A percentile compares a stretch with the other conserved stretches of the same genome.
Evolutionary conservation across 2,797 vertebrate genomes (phyloP).

Genomic region (Trachops cirrhosus): DNA sequence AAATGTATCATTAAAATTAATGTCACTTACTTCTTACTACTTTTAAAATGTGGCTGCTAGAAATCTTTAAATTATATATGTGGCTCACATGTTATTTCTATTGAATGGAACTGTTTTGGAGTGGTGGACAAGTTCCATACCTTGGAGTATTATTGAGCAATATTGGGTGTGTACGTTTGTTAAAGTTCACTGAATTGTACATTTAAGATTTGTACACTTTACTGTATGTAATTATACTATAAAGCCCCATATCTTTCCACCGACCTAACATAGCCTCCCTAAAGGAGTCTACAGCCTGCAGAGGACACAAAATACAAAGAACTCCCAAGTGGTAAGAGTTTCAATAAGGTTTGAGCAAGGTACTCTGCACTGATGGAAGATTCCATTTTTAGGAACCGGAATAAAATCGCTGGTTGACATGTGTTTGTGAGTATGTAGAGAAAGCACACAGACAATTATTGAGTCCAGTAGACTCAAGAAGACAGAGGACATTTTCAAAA

Average conservation of each 20-base stretch:
- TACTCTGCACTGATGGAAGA: neutral
- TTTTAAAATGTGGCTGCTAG: neutral
- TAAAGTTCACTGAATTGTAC: neutral
- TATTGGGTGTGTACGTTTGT: neutral
- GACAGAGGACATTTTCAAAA: neutral
- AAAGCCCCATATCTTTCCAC: neutral
- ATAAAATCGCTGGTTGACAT: neutral
- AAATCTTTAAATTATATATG: neutral
- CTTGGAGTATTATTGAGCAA: neutral
- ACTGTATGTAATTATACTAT: constrained; percentile 10
- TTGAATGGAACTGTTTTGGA: neutral
- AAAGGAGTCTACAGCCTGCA: neutral
- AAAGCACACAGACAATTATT: neutral
- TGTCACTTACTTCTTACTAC: neutral
- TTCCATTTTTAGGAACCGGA: neutral
- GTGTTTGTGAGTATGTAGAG: neutral
- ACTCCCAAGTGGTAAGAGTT: neutral
- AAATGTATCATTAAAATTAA: neutral
- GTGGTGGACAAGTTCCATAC: neutral
- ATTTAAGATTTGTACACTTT: neutral
- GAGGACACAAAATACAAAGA: neutral
- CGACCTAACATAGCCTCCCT: neutral
- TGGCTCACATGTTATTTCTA: neutral
- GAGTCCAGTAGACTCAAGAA: neutral
- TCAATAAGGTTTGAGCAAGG: neutral